phyloP scores from a whole-genome alignment of 1,140 invertebrate species.

The Drosophila chauvacae region DNA sequence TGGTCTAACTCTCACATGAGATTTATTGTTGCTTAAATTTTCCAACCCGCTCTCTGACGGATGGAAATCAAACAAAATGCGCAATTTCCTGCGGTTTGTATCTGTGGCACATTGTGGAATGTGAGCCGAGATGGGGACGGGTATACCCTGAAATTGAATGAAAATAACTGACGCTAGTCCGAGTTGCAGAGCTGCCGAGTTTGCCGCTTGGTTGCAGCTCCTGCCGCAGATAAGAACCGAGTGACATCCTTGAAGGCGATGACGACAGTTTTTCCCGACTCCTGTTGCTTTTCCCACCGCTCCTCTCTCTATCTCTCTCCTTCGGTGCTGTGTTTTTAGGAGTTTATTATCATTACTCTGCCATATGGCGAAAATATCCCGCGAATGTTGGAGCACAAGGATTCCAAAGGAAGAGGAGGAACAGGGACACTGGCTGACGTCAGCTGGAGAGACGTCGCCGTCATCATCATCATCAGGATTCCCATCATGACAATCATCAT shows the following conservation, averaged over 20 bases:
- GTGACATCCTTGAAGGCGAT: conserved; percentile 62
- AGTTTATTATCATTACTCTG: conserved; percentile 83
- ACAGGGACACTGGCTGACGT: conserved; percentile 55
- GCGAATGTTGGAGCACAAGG: conserved; percentile 39
- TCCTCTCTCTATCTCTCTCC: conserved; percentile 1
- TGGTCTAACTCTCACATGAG: neutral
- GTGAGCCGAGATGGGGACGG: neutral
- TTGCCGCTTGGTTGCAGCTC: conserved; percentile 32
- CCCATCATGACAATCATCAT: conserved; percentile 14
- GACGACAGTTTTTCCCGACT: conserved; percentile 60
- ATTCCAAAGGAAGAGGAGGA: neutral
- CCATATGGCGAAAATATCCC: conserved; percentile 81
- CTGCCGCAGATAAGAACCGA: conserved; percentile 59
- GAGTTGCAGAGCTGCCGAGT: conserved; percentile 38
- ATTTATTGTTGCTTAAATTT: conserved; percentile 33
- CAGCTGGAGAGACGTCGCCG: conserved; percentile 48
- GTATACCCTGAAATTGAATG: conserved; percentile 62
- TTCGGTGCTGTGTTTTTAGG: conserved; percentile 70
- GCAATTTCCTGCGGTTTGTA: conserved; percentile 41
- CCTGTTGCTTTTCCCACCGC: conserved; percentile 2
- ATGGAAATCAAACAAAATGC: conserved; percentile 52
- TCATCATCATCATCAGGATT: conserved; percentile 5
- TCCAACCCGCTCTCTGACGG: conserved; percentile 18
- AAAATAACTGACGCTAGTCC: conserved; percentile 71
- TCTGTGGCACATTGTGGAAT: conserved; percentile 18